A percentile compares a stretch with the other conserved stretches of the same genome.
phyloP scores from a whole-genome alignment of 2,888 invertebrate genomes.

The Ariolimax columbianus region DNA sequence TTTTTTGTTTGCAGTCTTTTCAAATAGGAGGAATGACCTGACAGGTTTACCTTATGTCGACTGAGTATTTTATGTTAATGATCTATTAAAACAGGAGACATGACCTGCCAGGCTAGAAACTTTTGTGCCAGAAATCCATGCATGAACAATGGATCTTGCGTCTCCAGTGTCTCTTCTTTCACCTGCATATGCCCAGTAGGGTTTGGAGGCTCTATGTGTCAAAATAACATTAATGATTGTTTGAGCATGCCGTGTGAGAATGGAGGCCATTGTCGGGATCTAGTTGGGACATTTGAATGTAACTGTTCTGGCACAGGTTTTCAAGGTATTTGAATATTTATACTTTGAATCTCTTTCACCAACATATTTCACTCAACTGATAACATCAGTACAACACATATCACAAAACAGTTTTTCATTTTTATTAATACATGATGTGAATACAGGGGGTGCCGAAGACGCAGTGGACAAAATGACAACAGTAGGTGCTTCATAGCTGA shows the following conservation, averaged over 20 bases:
- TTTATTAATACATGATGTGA: no score
- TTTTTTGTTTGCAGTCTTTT: no score
- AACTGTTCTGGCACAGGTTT: conserved; percentile 62
- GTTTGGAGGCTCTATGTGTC: conserved; percentile 65
- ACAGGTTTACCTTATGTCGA: neutral
- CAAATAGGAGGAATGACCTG: no score
- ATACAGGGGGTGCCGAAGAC: no score
- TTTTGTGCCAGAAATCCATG: conserved; percentile 59
- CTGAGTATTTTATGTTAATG: neutral
- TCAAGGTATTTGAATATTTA: conserved; percentile 80
- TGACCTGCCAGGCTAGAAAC: conserved; percentile 52
- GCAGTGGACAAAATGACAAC: no score
- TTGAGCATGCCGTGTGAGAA: conserved; percentile 90
- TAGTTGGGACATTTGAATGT: conserved; percentile 59
- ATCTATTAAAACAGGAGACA: conserved; percentile 1
- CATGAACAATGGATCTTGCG: conserved; percentile 56
- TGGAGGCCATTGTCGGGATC: conserved; percentile 83
- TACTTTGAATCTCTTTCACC: neutral
- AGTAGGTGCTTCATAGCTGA: no score
- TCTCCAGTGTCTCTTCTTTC: conserved; percentile 45
- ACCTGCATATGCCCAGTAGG: conserved; percentile 62
- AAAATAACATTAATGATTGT: conserved; percentile 85
- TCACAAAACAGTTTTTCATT: neutral
- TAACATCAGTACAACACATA: neutral
- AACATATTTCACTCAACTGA: neutral